Evolutionary conservation across 2,113 vertebrate genomes (phyloP).

Genomic region (Eolophus roseicapilla): DNA sequence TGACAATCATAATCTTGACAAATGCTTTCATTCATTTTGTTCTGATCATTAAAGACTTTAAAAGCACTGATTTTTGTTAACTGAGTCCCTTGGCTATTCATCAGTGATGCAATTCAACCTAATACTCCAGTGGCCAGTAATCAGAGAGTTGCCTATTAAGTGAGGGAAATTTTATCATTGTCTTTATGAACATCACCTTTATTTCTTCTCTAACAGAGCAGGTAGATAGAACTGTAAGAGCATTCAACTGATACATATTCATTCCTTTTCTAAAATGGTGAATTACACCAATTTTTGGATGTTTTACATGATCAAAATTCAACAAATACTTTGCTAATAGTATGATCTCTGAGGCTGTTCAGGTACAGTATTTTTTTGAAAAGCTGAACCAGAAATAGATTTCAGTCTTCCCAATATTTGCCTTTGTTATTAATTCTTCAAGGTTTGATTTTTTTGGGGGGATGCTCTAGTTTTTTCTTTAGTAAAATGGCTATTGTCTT

Average conservation of each 20-base stretch:
- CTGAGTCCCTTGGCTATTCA: constrained; percentile 80
- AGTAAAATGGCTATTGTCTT: background rate
- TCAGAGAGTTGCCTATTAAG: constrained; percentile 75
- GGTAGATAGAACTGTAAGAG: constrained; percentile 33
- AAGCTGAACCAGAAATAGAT: constrained; percentile 27
- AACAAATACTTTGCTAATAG: constrained; percentile 53
- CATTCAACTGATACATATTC: constrained; percentile 25
- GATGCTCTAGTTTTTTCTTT: background rate
- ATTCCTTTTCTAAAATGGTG: constrained; percentile 41
- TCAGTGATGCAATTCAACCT: constrained; percentile 76
- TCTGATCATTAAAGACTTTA: constrained; percentile 58
- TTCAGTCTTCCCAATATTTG: background rate
- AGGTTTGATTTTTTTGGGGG: background rate
- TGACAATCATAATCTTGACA: constrained; percentile 61
- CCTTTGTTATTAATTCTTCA: background rate
- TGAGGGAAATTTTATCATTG: constrained; percentile 71
- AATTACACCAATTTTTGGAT: constrained; percentile 45
- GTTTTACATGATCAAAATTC: constrained; percentile 57
- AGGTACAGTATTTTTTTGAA: constrained; percentile 9
- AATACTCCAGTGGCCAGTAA: constrained; percentile 73
- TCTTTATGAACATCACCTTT: constrained; percentile 70
- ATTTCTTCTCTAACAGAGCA: constrained; percentile 61
- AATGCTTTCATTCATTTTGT: constrained; percentile 64
- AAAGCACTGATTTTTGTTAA: constrained; percentile 77
- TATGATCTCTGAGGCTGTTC: constrained; percentile 48